These are phyloP conservation scores for Drosophila varians DNA, from an alignment of 1,140 invertebrate genomes.

Conservation along the genomic window DNA sequence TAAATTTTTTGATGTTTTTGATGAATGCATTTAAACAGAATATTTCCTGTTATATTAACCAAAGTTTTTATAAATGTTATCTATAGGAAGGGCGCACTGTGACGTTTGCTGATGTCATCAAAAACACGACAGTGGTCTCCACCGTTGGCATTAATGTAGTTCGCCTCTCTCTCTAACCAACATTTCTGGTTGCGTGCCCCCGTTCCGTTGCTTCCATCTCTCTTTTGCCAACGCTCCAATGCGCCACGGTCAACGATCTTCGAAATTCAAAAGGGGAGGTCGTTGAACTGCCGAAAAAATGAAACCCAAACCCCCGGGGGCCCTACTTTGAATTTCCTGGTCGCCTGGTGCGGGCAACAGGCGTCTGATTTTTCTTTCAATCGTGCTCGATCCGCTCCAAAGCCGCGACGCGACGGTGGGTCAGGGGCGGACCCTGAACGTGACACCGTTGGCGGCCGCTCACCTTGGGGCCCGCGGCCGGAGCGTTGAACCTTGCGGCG, in stretches of 20 bases:
- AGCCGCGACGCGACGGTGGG: conserved; percentile 31
- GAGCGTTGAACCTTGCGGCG: conserved; percentile 59
- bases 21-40: too few relatives aligned
- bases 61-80: neutral
- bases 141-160: neutral
- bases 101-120: conserved; percentile 19
- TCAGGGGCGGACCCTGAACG: conserved; percentile 72
- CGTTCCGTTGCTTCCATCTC: neutral
- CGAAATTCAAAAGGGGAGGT: conserved; percentile 47
- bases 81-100: neutral
- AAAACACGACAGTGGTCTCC: conserved; percentile 7
- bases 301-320: conserved; percentile 26
- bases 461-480: conserved; percentile 25
- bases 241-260: conserved; percentile 59
- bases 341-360: conserved; percentile 60
- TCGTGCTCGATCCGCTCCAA: conserved; percentile 34
- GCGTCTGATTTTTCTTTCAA: conserved; percentile 75
- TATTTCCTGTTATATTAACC: too few relatives aligned
- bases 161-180: neutral
- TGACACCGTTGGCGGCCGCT: conserved; percentile 63
- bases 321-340: conserved; percentile 8
- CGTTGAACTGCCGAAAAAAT: conserved; percentile 57
- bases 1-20: too few relatives aligned
- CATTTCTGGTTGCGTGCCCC: neutral
- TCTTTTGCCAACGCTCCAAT: neutral